A percentile compares a stretch with the other conserved stretches of the same genome.
phyloP scores from a whole-genome alignment of 2,888 invertebrate genomes.

The Sarcophaga caerulescens region DNA sequence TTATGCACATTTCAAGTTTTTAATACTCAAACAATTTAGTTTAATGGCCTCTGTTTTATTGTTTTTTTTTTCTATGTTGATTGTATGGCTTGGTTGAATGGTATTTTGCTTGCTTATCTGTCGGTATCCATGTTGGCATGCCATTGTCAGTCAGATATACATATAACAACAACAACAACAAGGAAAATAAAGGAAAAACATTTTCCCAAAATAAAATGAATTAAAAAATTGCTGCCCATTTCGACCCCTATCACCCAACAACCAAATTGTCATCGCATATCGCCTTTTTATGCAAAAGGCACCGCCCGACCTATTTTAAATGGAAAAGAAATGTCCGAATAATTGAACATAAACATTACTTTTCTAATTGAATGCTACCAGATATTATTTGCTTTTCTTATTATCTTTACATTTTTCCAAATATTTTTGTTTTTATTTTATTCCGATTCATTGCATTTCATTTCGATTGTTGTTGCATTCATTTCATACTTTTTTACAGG shows the following conservation, averaged over 20 bases:
- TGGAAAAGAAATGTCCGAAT: slow-evolving; percentile 50
- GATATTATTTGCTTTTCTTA: slow-evolving; percentile 22
- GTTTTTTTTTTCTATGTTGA: background rate
- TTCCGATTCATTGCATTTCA: slow-evolving; percentile 6
- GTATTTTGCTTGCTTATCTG: slow-evolving; percentile 41
- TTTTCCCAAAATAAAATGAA: background rate
- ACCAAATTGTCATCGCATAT: slow-evolving; percentile 19
- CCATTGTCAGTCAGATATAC: slow-evolving; percentile 16
- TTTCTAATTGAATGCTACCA: slow-evolving; percentile 59
- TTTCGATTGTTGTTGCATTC: slow-evolving; percentile 7
- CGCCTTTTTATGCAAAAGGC: slow-evolving; percentile 28
- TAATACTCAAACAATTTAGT: slow-evolving; percentile 30
- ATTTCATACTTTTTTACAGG: background rate
- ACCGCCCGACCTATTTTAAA: background rate
- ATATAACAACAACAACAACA: background rate
- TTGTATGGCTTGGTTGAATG: background rate
- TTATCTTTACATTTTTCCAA: background rate
- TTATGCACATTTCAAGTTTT: slow-evolving; percentile 16
- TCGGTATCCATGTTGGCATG: slow-evolving; percentile 10
- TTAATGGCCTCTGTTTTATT: slow-evolving; percentile 18
- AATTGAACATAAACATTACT: slow-evolving; percentile 66
- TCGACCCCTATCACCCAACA: background rate
- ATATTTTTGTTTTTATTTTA: slow-evolving; percentile 20
- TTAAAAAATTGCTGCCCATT: too few species aligned
- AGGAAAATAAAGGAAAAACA: background rate